Evolutionary conservation across 64 coral and sea anemone genomes (phyloP).

Genomic region (Stichodactyla helianthus): DNA sequence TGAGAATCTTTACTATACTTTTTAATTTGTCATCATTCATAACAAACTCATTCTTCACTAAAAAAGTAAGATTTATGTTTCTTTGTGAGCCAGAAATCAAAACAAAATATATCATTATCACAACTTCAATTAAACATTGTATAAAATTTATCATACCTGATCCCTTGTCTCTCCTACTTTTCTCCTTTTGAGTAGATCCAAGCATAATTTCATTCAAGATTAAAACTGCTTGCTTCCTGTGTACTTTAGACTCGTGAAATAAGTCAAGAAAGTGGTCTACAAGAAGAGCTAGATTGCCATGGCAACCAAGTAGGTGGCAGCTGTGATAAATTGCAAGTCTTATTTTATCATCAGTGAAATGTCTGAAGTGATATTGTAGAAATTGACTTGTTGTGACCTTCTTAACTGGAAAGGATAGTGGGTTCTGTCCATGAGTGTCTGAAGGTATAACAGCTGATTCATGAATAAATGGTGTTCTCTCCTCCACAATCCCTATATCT

Average conservation of each 20-base stretch:
- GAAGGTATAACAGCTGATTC: constrained; percentile 58
- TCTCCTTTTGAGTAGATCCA: constrained; percentile 18
- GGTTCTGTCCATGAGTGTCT: constrained; percentile 39
- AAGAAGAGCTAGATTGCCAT: constrained; percentile 77
- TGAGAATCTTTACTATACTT: constrained; percentile 23
- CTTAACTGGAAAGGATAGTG: constrained; percentile 37
- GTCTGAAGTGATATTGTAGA: constrained; percentile 78
- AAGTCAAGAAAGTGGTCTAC: constrained; percentile 86
- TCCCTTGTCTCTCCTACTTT: not conserved
- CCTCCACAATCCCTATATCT: constrained; percentile 89
- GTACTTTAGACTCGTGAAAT: constrained; percentile 65
- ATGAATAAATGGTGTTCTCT: constrained; percentile 41
- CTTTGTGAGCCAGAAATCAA: too few species aligned
- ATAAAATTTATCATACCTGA: not conserved
- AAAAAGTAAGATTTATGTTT: not conserved
- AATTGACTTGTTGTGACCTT: constrained; percentile 31
- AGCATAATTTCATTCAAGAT: constrained; percentile 83
- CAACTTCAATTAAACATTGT: too few species aligned
- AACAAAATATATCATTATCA: too few species aligned
- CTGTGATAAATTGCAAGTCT: constrained; percentile 38
- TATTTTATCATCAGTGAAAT: constrained; percentile 89
- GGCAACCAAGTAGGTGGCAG: constrained; percentile 75
- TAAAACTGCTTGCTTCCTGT: constrained; percentile 83
- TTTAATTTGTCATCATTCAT: not conserved
- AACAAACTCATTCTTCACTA: not conserved